Evolutionary conservation across 2,888 invertebrate genomes (phyloP).

Genomic region (Nomada hirtipes): DNA sequence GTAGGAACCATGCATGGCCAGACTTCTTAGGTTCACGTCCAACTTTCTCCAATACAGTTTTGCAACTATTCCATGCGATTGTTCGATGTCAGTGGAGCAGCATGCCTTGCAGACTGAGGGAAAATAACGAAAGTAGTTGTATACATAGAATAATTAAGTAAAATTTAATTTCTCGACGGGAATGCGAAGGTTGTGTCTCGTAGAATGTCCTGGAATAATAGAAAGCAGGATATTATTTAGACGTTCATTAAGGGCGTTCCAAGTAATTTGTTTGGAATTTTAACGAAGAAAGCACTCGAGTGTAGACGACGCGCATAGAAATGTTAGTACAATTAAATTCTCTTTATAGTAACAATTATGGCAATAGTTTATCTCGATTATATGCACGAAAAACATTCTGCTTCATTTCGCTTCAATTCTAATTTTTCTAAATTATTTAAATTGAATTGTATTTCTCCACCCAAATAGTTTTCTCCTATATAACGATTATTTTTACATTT

Average conservation of each 20-base stretch:
- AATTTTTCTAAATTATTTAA: background rate
- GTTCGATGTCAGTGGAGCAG: slow-evolving; percentile 5
- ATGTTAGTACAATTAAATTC: background rate
- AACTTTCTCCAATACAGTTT: slow-evolving; percentile 33
- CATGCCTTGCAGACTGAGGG: background rate
- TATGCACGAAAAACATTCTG: background rate
- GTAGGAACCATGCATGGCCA: slow-evolving; percentile 29
- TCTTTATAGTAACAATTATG: background rate
- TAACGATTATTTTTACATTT: too few species aligned
- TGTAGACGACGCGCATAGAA: background rate
- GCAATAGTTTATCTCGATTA: background rate
- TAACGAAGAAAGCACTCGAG: background rate
- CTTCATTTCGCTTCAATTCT: background rate
- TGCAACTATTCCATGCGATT: slow-evolving; percentile 2
- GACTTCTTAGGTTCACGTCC: slow-evolving; percentile 12
- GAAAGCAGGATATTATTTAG: background rate
- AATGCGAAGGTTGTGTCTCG: slow-evolving; percentile 15
- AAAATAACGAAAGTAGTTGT: slow-evolving; percentile 11
- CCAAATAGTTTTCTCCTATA: too few species aligned
- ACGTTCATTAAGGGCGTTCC: slow-evolving; percentile 16
- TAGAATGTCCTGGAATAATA: background rate
- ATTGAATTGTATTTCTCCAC: too few species aligned
- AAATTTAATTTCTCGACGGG: slow-evolving; percentile 33
- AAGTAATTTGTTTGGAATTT: slow-evolving; percentile 6
- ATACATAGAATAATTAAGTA: slow-evolving; percentile 17